Evolutionary conservation across 2,113 vertebrate genomes (phyloP), one percentile per base, ranked within the genome.

Genomic region (Apus apus): DNA sequence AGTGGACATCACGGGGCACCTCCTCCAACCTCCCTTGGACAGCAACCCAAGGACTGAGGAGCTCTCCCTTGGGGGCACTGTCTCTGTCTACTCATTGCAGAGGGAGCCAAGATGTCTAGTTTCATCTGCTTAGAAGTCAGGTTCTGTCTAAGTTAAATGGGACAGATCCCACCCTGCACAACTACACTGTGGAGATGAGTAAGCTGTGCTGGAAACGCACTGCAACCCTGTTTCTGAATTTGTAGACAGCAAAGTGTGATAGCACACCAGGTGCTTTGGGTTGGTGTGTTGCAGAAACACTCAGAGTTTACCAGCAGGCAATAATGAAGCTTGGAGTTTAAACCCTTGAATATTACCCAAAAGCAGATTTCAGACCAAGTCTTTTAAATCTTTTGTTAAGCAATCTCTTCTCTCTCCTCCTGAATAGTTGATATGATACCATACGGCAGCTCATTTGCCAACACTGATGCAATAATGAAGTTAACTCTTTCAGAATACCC

Each of bases 101-200:
- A 65, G 14, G 18, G 20, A 61, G 9, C 3, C 2, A 2, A 53
- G n/a, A 58, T 25, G 32, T 48, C 60, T n/a, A 0, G 66, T 68
- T 57, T 57, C n/a, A 38, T 38, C 83, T 73, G 58, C 43, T 65
- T 40, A 25, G 17, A 85, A 60, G 10, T 18, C 34, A 32, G 8
- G 13, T 71, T 70, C 51, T 46, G n/a, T 32, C 66, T 36, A 2
- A 67, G 53, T 34, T 51, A 78, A 75, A 78, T 9, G 45, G 68
- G n/a, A 17, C 48, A 51, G 40, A 83, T 70, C 58, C 30, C 66
- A 72, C 45, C n/a, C n/a, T 75, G 53, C 78, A 22, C 58, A 62
- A 3, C 8, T 4, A 3, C 22, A 4, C 0, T 5, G n/a, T 11
- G 9, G 73, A 40, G 80, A 51, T 0, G 0, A 74, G 54, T 19